These are phyloP conservation scores for Ips nitidus DNA, from an alignment of 1,140 invertebrate genomes.

Conservation along the genomic window DNA sequence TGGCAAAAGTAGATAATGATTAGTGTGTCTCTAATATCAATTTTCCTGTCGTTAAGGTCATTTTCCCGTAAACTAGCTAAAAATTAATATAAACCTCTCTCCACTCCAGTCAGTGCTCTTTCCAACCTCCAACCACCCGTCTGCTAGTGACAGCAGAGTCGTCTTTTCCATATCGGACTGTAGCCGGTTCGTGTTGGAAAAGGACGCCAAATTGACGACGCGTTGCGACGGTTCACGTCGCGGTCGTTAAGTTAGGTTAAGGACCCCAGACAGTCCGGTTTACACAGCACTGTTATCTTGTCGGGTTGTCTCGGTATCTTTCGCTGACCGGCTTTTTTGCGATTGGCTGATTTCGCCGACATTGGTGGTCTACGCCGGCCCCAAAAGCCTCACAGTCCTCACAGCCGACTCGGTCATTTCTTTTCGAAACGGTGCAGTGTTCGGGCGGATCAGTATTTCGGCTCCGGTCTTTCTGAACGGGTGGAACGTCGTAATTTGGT, in stretches of 20 bases:
- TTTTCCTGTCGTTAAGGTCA: too few relatives aligned
- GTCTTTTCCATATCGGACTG: too few relatives aligned
- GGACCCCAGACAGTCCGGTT: constrained; percentile 50
- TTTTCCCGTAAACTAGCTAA: too few relatives aligned
- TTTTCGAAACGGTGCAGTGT: constrained; percentile 9
- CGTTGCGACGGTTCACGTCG: constrained; percentile 42
- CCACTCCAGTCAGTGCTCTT: too few relatives aligned
- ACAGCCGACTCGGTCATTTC: constrained; percentile 24
- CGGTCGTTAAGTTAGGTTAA: constrained; percentile 52
- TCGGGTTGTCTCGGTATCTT: constrained; percentile 32
- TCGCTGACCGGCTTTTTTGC: constrained; percentile 26
- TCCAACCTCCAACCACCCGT: too few relatives aligned
- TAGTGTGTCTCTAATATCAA: too few relatives aligned
- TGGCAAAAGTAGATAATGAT: too few relatives aligned
- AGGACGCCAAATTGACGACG: constrained; percentile 28
- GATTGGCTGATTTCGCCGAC: constrained; percentile 37
- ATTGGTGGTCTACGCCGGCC: constrained; percentile 32
- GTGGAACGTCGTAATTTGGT: background rate
- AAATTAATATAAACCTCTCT: too few relatives aligned
- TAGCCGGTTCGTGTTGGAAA: constrained; percentile 1
- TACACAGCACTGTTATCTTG: constrained; percentile 38
- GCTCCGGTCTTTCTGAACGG: constrained; percentile 6
- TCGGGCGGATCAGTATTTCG: constrained; percentile 1
- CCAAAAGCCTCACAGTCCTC: constrained; percentile 16
- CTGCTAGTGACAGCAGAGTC: too few relatives aligned